Conservation (phyloP, 2,888 invertebrate species). For the Cheilosia vernalis region DNA sequence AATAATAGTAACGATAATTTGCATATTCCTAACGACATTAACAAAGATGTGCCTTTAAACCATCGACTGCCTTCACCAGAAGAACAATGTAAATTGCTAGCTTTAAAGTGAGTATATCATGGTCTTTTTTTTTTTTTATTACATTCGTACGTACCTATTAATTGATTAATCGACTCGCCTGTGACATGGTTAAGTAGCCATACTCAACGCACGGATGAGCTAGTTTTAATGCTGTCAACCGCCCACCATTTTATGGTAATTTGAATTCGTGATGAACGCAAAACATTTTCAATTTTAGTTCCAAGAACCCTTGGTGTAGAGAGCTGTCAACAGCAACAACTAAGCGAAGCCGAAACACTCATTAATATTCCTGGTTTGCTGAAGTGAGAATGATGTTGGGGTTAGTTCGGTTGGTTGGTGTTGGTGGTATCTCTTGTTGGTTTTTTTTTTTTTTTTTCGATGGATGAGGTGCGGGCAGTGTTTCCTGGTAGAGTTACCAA, state of each 20-base stretch:
- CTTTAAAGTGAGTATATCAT: slow-evolving; percentile 88
- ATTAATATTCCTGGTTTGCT: slow-evolving; percentile 59
- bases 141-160: background rate
- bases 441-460: slow-evolving; percentile 22
- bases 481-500: slow-evolving; percentile 69
- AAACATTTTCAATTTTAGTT: slow-evolving; percentile 43
- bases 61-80: slow-evolving; percentile 94
- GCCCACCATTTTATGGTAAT: slow-evolving; percentile 59
- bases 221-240: slow-evolving; percentile 45
- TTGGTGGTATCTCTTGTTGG: slow-evolving; percentile 2
- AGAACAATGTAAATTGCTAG: slow-evolving; percentile 92
- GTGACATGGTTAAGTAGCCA: slow-evolving; percentile 21
- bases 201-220: slow-evolving; percentile 50
- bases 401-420: slow-evolving; percentile 14
- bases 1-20: slow-evolving; percentile 81
- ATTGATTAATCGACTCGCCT: slow-evolving; percentile 14
- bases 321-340: slow-evolving; percentile 51
- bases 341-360: slow-evolving; percentile 47
- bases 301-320: slow-evolving; percentile 53
- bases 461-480: slow-evolving; percentile 45
- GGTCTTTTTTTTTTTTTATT: background rate
- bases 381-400: slow-evolving; percentile 60
- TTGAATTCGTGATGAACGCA: slow-evolving; percentile 38
- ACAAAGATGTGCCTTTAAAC: slow-evolving; percentile 87
- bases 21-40: slow-evolving; percentile 82